Conservation (phyloP, 2,113 vertebrate species). For the Eulemur rufifrons region DNA sequence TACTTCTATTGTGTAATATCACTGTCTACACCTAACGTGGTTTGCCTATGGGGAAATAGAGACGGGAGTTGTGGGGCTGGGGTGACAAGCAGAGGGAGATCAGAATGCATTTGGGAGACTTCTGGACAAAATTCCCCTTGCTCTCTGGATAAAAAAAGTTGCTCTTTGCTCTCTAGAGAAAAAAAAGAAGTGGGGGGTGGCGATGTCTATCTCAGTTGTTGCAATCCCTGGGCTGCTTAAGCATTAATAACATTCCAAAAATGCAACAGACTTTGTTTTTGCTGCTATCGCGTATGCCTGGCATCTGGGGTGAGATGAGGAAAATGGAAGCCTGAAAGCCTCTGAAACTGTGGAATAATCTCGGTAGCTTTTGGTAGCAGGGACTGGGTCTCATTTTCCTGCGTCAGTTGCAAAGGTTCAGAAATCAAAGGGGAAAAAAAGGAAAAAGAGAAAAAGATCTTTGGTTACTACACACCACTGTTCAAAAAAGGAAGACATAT, state of each 20-base stretch:
- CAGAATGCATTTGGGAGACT: not conserved
- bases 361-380: not conserved
- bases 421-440: not conserved
- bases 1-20: slow-evolving; percentile 17
- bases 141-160: not conserved
- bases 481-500: not conserved
- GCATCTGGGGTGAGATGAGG: slow-evolving; percentile 64
- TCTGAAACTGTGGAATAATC: slow-evolving; percentile 15
- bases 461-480: not conserved
- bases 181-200: not conserved
- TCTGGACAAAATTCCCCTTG: slow-evolving; percentile 13
- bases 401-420: not conserved
- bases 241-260: slow-evolving; percentile 61
- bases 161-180: not conserved
- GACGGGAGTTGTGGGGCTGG: not conserved
- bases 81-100: not conserved
- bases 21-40: slow-evolving; percentile 27
- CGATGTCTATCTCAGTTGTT: not conserved
- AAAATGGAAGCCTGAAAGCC: slow-evolving; percentile 58
- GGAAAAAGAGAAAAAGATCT: not conserved
- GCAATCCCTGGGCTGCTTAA: not conserved
- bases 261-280: slow-evolving; percentile 65
- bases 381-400: not conserved
- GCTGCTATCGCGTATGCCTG: slow-evolving; percentile 49
- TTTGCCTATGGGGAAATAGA: slow-evolving; percentile 29